Percentiles rank a stretch among this genome's conserved stretches.
phyloP scores from a whole-genome alignment of 2,113 vertebrate species.

The Pao palembangensis region DNA sequence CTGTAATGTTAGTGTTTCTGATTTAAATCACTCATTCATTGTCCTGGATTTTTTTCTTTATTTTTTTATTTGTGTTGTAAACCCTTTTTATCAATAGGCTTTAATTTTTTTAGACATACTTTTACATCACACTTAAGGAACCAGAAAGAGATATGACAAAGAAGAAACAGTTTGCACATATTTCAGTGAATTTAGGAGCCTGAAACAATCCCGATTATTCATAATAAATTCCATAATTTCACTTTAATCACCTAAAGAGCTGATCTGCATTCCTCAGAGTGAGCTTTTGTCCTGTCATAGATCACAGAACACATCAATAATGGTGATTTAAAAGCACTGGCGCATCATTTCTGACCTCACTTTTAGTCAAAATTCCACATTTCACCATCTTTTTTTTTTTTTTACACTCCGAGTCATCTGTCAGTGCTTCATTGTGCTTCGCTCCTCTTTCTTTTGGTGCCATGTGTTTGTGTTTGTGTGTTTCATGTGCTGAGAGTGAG shows the following conservation, averaged over 20 bases:
- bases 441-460: slow-evolving; percentile 16
- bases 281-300: too few species aligned
- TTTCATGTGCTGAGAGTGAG: slow-evolving; percentile 33
- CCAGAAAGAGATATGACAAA: too few species aligned
- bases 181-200: background rate
- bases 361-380: slow-evolving; percentile 34
- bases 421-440: background rate
- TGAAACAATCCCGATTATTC: too few species aligned
- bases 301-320: too few species aligned
- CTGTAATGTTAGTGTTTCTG: background rate
- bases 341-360: slow-evolving; percentile 51
- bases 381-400: slow-evolving; percentile 22
- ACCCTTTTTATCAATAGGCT: background rate
- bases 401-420: background rate
- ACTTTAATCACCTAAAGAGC: too few species aligned
- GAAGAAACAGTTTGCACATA: background rate
- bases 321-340: slow-evolving; percentile 6
- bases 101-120: background rate
- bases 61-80: too few species aligned
- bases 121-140: too few species aligned
- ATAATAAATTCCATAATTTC: too few species aligned
- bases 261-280: too few species aligned
- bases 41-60: too few species aligned
- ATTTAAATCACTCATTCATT: background rate
- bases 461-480: slow-evolving; percentile 16